Evolutionary conservation across 2,797 vertebrate species (phyloP).

Genomic region (Cyprinodon diabolis): DNA sequence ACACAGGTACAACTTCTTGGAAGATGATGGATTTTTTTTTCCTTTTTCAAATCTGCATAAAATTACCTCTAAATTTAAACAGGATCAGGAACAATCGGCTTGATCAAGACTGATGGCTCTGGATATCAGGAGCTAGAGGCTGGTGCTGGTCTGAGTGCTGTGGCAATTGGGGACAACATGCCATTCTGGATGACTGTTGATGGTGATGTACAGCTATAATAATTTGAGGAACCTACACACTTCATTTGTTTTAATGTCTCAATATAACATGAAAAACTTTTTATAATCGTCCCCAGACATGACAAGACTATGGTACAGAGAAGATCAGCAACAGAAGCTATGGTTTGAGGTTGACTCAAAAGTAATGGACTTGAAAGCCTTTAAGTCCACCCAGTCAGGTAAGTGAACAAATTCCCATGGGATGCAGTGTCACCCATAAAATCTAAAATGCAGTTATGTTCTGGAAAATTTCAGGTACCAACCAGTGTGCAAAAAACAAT

Average conservation of each 20-base stretch:
- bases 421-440: too few species aligned
- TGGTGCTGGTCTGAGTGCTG: constrained; percentile 73
- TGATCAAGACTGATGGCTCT: constrained; percentile 75
- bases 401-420: constrained; percentile 6
- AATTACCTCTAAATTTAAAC: not conserved
- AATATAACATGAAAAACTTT: not conserved
- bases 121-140: constrained; percentile 76
- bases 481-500: constrained; percentile 80
- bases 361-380: constrained; percentile 84
- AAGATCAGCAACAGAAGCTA: constrained; percentile 73
- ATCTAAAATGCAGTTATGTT: not conserved
- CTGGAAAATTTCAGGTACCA: constrained; percentile 77
- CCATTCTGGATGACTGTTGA: constrained; percentile 86
- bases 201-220: constrained; percentile 57
- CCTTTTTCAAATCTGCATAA: not conserved
- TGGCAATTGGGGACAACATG: constrained; percentile 77
- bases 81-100: constrained; percentile 69
- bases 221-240: not conserved
- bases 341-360: constrained; percentile 86
- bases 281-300: constrained; percentile 65
- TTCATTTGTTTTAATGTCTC: not conserved
- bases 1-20: constrained; percentile 70
- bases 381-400: constrained; percentile 86
- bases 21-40: constrained; percentile 8
- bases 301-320: constrained; percentile 86